Conservation (phyloP, 92 coral and sea anemone species). For the Pocillopora meandrina region DNA sequence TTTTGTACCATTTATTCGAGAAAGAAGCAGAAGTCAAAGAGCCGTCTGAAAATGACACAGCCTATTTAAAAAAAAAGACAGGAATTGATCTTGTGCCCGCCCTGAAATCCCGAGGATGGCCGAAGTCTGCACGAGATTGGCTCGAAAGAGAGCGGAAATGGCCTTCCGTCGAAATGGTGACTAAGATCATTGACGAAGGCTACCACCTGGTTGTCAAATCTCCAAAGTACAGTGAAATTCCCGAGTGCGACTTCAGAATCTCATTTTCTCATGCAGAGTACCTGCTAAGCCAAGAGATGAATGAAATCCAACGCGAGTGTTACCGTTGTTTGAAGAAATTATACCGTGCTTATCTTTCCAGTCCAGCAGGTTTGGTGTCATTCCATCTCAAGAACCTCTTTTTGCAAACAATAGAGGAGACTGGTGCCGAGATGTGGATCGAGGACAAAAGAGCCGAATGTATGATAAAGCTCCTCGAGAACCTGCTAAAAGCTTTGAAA, state of each 20-base stretch:
- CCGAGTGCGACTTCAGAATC: constrained; percentile 75
- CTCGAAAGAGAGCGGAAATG: constrained; percentile 66
- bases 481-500: constrained; percentile 47
- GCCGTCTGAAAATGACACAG: too few species aligned
- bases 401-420: constrained; percentile 66
- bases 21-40: not conserved
- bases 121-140: constrained; percentile 70
- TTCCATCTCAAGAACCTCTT: constrained; percentile 73
- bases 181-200: constrained; percentile 51
- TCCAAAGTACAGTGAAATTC: constrained; percentile 41
- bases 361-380: constrained; percentile 51
- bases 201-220: constrained; percentile 77
- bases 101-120: constrained; percentile 76
- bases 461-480: constrained; percentile 69
- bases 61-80: not conserved
- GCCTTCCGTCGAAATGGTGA: constrained; percentile 62
- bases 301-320: constrained; percentile 70
- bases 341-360: constrained; percentile 42
- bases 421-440: constrained; percentile 63
- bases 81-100: constrained; percentile 79
- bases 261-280: constrained; percentile 86
- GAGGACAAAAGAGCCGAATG: constrained; percentile 63
- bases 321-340: constrained; percentile 73
- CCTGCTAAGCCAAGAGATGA: constrained; percentile 66
- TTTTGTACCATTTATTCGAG: not conserved